Evolutionary conservation across 2,888 invertebrate species (phyloP).

Genomic region (Acronicta alni): DNA sequence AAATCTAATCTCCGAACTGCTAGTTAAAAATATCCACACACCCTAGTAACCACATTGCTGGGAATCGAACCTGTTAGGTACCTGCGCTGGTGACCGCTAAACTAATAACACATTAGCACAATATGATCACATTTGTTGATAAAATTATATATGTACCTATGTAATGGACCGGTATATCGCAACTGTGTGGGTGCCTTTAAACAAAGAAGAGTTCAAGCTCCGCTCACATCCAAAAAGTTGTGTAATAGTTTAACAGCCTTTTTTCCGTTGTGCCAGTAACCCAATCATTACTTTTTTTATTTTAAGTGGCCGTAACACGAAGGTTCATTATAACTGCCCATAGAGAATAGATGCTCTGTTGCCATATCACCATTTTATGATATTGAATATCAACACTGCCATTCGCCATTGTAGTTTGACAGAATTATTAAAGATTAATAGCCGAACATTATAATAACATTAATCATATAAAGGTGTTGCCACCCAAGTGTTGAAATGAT

Average conservation of each 20-base stretch:
- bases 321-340: constrained; percentile 13
- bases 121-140: not conserved
- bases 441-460: constrained; percentile 7
- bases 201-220: constrained; percentile 21
- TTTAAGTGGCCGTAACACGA: constrained; percentile 1
- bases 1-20: no score
- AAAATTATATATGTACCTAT: no score
- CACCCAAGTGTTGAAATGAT: constrained; percentile 38
- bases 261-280: not conserved
- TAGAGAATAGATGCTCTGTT: constrained; percentile 14
- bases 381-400: not conserved
- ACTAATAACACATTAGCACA: no score
- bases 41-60: no score
- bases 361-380: not conserved
- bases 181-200: no score
- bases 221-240: constrained; percentile 2
- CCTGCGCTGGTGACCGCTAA: no score
- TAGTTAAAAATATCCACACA: no score
- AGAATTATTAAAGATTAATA: constrained; percentile 16
- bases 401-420: constrained; percentile 13
- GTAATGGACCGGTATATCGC: not conserved
- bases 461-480: not conserved
- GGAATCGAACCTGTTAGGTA: no score
- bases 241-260: constrained; percentile 1
- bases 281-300: not conserved